Evolutionary conservation across 1,140 invertebrate genomes (phyloP).

Genomic region (Pachypeltis micranthus): DNA sequence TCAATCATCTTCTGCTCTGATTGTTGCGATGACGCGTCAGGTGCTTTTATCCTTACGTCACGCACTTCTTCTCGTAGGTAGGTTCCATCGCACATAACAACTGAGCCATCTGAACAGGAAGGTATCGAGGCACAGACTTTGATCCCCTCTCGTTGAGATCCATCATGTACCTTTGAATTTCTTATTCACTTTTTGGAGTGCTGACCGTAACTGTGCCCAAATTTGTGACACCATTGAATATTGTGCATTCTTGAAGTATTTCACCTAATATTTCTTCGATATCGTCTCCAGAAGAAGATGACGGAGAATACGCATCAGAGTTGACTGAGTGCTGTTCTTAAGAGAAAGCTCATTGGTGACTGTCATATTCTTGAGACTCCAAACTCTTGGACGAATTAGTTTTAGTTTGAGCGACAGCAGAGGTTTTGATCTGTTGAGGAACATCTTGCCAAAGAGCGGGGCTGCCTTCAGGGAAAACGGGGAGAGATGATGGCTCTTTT

Average conservation of each 20-base stretch:
- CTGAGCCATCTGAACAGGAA: constrained; percentile 69
- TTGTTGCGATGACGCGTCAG: no score
- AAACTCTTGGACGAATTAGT: no score
- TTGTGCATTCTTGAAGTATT: constrained; percentile 73
- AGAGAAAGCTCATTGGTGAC: constrained; percentile 6
- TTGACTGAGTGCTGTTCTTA: background rate
- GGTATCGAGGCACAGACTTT: constrained; percentile 85
- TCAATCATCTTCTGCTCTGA: no score
- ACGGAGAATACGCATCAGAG: no score
- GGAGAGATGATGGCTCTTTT: background rate
- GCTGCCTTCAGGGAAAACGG: no score
- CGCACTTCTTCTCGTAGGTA: no score
- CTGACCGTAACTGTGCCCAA: constrained; percentile 85
- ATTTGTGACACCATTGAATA: constrained; percentile 89
- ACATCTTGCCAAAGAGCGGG: no score
- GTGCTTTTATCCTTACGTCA: no score
- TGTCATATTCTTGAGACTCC: no score
- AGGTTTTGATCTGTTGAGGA: no score
- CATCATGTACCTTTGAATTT: constrained; percentile 90
- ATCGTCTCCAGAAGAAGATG: background rate
- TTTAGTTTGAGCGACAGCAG: no score
- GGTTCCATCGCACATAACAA: no score
- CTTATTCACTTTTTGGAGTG: constrained; percentile 84
- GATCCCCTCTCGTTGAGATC: constrained; percentile 69
- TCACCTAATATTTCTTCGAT: constrained; percentile 34